Evolutionary conservation across 64 coral and sea anemone species (phyloP), one percentile per base, ranked within the genome.

Genomic region (Montipora foliosa): DNA sequence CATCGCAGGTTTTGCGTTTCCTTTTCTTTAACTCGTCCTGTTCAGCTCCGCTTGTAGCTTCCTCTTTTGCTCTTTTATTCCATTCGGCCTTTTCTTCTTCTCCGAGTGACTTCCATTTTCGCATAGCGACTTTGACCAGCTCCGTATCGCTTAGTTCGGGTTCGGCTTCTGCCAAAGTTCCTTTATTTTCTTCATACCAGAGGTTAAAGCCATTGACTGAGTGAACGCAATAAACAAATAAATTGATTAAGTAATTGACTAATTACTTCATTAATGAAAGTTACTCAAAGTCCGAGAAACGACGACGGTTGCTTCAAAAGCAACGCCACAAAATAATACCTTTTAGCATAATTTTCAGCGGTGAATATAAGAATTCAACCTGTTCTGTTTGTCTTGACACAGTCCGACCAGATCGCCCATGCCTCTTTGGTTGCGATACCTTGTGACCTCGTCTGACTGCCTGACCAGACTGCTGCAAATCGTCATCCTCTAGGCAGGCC

Each of bases 181-280:
- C 12, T 76, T 93, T 90, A 76, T 89, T 97, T 44, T 89, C 60
- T n/a, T 92, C 84, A 77, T 94, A 78, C 96, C 96, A 97, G 12
- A 97, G 44, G 55, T 75, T 97, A 78, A 97, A 97, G 66, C 96
- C 96, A 89, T 89, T 94, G 80, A 90, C 80, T 97, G 77, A 5
- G 3, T 67, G 5, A 71, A 71, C 14, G 5, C 68, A 71, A 4
- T 5, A 71, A 64, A 12, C 2, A 64, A 15, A 64, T 0, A 11
- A 64, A 6, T 8, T 8, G 6, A 57, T 57, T 57, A 57, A 6
- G 6, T 57, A 29, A 29, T 29, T 29, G 29, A 29, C 1, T 29
- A 1, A 29, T 29, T 29, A 29, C 29, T 29, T 29, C 29, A 29
- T 29, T 1, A 29, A 29, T 29, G 29, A 29, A 29, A 29, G 29